Evolutionary conservation across 2,888 invertebrate species (phyloP).

Genomic region (Heteromyza rotundicornis): DNA sequence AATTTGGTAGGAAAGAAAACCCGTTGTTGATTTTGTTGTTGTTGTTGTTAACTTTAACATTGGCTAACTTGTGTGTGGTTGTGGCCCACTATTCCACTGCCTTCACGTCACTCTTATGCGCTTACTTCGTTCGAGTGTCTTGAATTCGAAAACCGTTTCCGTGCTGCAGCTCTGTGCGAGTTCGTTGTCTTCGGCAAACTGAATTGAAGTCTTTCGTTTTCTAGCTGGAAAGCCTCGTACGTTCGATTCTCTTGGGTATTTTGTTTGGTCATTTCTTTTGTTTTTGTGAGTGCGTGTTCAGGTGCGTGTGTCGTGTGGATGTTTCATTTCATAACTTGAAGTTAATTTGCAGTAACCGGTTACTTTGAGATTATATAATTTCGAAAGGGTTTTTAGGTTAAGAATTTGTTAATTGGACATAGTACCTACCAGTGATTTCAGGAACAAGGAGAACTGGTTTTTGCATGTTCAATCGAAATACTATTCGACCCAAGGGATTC

Average conservation of each 20-base stretch:
- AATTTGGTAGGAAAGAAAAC: too few relatives aligned
- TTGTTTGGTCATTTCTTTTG: background rate
- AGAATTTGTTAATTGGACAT: too few relatives aligned
- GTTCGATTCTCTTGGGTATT: background rate
- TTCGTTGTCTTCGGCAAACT: slow-evolving; percentile 63
- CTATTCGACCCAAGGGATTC: too few relatives aligned
- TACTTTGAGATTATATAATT: background rate
- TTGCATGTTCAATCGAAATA: too few relatives aligned
- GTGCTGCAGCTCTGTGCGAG: slow-evolving; percentile 55
- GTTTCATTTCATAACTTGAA: too few relatives aligned
- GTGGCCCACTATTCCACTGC: slow-evolving; percentile 9
- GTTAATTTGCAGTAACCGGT: background rate
- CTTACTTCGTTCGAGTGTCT: slow-evolving; percentile 10
- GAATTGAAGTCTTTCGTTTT: slow-evolving; percentile 62
- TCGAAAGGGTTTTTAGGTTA: too few relatives aligned
- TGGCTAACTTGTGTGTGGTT: slow-evolving; percentile 31
- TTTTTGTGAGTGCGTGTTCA: slow-evolving; percentile 12
- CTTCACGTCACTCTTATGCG: background rate
- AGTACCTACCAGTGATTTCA: too few relatives aligned
- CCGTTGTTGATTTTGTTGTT: too few relatives aligned
- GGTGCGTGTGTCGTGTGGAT: background rate
- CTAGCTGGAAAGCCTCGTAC: slow-evolving; percentile 48
- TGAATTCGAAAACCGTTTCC: slow-evolving; percentile 36
- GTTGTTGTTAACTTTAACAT: too few relatives aligned
- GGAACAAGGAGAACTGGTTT: too few relatives aligned